Evolutionary conservation across 2,888 invertebrate genomes (phyloP), one percentile per base, ranked within the genome.

Genomic region (Troides helena): DNA sequence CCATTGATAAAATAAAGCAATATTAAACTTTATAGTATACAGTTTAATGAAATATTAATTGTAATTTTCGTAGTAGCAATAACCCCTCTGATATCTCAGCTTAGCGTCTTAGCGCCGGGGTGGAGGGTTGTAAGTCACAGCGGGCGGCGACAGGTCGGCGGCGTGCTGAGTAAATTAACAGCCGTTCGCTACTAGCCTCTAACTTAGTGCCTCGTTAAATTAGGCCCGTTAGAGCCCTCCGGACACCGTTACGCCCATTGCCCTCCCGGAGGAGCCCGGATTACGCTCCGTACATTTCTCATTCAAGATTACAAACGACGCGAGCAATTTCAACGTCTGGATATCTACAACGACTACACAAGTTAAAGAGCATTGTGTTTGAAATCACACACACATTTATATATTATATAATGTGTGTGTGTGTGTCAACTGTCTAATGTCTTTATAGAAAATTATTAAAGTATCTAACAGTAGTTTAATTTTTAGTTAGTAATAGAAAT

Each of bases 201-300:
- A 87, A 91, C 87, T 91, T 90, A 91, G 88, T 88, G 85, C 89
- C 90, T 92, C 92, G 86, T 91, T 90, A 92, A 91, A 92, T 91
- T 90, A 90, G 89, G 84, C 87, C 87, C 84, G 85, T 87, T 87
- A 88, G 84, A 85, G 84, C 89, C 85, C 87, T 87, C 82, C 76
- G 80, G 85, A 82, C 85, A 77, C 79, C 78, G 76, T 80, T 80
- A 71, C 74, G 78, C 76, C 77, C 75, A 74, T 75, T 74, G 76
- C 75, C 73, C 78, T 82, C 85, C 83, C 75, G 76, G 77, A 81
- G 82, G 83, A 81, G 75, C 76, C 73, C 75, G 81, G 82, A 84
- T 84, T 85, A 84, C 80, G 76, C 78, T 75, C 75, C 77, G 77
- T 73, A 79, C 76, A 78, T 83, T 85, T 84, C 84, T 83, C 85